Evolutionary conservation across 2,113 vertebrate species (phyloP), one percentile per base, ranked within the genome.

Genomic region (Vimba vimba): DNA sequence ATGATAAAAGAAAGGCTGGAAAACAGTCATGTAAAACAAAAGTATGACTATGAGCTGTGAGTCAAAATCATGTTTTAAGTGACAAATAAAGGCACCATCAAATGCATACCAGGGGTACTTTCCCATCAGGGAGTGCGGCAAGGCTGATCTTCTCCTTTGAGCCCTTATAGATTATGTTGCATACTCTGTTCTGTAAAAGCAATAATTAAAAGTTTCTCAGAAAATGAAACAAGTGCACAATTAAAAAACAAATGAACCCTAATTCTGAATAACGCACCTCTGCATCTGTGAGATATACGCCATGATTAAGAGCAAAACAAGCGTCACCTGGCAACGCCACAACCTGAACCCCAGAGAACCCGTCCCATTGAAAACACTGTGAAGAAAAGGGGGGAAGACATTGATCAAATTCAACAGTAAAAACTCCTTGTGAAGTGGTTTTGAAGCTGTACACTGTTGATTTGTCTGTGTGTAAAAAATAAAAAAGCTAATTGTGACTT

Each of bases 111-210:
- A 99, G 91, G 0, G 97, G 97, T 59, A 99, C 96, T 0, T 91
- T 96, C 85, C 96, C 95, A 0, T 97, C 95, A 0, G 91, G 89
- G 91, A 94, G 87, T 0, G 91, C 36, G 0, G 97, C 96, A 68
- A 55, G 92, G 25, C 83, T 92, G 81, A 99, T 95, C 93, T 92
- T 93, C 30, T 95, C 93, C 60, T 92, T 90, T 0, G 95, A 92
- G 78, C 97, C 96, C 84, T 84, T 95, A 90, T 99, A 98, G 89
- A 98, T 88, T 88, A 99, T 97, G 92, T 99, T 92, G 1, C 4
- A 68, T 79, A 99, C 95, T 4, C 91, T 59, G 23, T 93, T 96
- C 98, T 99, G 90, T 2, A 0, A 19, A 0, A 3, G 79, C 25
- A 0, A 2, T 69, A 30, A 7, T 88, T 83, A 82, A 2, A 47